Conservation (phyloP, 2,888 invertebrate genomes). For the Macrophya alboannulata region DNA sequence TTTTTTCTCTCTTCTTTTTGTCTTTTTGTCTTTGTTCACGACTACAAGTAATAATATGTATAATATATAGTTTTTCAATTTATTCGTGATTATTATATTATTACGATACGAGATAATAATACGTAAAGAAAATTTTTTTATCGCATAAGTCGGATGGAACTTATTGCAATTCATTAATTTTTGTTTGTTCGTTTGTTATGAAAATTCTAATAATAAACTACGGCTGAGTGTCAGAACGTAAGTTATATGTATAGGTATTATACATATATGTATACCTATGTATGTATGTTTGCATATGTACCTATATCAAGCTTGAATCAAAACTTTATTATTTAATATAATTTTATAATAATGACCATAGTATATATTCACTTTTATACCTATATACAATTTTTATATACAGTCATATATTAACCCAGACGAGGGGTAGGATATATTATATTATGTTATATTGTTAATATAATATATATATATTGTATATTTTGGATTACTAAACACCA, state of each 20-base stretch:
- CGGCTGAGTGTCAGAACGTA: not conserved
- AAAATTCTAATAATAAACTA: not conserved
- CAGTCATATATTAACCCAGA: constrained; percentile 13
- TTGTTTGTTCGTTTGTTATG: not conserved
- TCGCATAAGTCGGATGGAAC: not conserved
- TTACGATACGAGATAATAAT: not conserved
- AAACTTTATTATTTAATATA: not conserved
- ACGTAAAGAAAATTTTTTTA: not conserved
- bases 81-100: not conserved
- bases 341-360: not conserved
- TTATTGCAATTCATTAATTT: constrained; percentile 1
- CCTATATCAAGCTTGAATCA: constrained; percentile 2
- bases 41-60: not conserved
- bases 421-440: constrained; percentile 9
- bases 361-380: not conserved
- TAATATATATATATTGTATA: not conserved
- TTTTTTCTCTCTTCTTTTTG: no score
- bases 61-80: no score
- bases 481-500: not conserved
- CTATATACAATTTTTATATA: constrained; percentile 52
- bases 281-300: no score
- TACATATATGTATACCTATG: no score
- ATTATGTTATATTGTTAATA: not conserved
- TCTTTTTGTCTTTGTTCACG: not conserved
- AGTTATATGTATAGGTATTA: not conserved